phyloP scores from a whole-genome alignment of 2,113 vertebrate species.

The Trematocara stigmaticum region DNA sequence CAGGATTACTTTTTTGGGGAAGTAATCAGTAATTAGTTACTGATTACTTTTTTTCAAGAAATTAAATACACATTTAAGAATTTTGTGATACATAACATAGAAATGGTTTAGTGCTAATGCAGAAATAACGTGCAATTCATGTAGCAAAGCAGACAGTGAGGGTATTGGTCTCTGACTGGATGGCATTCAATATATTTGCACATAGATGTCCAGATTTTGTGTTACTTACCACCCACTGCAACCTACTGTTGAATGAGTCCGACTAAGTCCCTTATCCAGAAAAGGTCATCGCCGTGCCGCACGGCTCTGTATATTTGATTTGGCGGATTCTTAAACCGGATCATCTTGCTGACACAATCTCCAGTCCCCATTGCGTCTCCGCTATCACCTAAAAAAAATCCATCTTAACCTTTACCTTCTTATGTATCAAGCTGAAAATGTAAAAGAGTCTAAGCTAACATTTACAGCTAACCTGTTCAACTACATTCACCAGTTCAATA shows the following conservation, averaged over 20 bases:
- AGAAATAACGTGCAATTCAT: neutral
- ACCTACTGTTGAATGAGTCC: neutral
- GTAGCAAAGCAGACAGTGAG: neutral
- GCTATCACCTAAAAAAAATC: neutral
- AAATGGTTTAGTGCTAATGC: neutral
- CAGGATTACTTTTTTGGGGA: too few relatives aligned
- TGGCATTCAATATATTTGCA: neutral
- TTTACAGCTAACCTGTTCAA: neutral
- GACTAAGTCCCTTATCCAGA: neutral
- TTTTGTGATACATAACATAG: too few relatives aligned
- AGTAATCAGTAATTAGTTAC: too few relatives aligned
- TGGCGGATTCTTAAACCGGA: neutral
- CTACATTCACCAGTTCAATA: rapidly evolving
- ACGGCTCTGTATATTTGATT: neutral
- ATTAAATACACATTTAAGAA: neutral
- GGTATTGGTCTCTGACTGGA: neutral
- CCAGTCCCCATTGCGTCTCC: neutral
- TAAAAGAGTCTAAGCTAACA: neutral
- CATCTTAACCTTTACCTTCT: neutral
- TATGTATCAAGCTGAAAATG: neutral
- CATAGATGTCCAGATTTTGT: neutral
- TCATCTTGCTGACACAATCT: neutral
- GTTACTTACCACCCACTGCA: neutral
- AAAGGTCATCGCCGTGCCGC: neutral
- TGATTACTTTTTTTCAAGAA: neutral